Percentiles rank a stretch among this genome's conserved stretches.
These are phyloP conservation scores for Catostylus mosaicus DNA, from an alignment of 30 jellyfish, hydroid and myxozoan genomes.

Conservation along the genomic window DNA sequence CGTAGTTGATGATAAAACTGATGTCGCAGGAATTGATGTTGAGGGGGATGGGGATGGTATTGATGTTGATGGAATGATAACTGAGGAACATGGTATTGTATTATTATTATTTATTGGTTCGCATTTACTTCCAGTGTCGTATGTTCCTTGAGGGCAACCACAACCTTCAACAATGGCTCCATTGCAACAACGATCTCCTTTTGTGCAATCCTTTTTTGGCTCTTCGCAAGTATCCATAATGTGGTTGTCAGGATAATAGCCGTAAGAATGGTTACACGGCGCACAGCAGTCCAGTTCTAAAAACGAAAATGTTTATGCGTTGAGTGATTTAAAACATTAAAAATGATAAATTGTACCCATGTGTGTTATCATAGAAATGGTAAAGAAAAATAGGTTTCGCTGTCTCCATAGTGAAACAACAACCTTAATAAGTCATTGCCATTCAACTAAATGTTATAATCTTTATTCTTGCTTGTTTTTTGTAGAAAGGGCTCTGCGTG, in stretches of 20 bases:
- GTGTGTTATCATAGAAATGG: neutral
- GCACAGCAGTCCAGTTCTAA: slow-evolving; percentile 93
- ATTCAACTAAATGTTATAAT: neutral
- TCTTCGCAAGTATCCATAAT: slow-evolving; percentile 72
- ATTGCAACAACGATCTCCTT: slow-evolving; percentile 83
- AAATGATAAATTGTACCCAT: too few relatives aligned
- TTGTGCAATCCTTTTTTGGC: slow-evolving; percentile 48
- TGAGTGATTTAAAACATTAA: too few relatives aligned
- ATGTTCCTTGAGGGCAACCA: slow-evolving; percentile 94
- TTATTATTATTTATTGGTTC: slow-evolving; percentile 4
- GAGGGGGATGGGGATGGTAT: neutral
- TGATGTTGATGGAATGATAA: neutral
- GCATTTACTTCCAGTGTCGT: slow-evolving; percentile 88
- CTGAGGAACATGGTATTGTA: neutral
- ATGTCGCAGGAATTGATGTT: neutral
- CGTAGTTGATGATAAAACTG: neutral
- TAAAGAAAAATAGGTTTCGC: neutral
- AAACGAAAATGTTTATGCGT: too few relatives aligned
- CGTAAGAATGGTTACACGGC: slow-evolving; percentile 94
- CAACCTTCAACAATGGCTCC: slow-evolving; percentile 98
- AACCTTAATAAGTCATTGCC: neutral
- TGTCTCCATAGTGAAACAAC: neutral
- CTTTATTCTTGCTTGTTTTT: neutral
- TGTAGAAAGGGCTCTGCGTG: too few relatives aligned
- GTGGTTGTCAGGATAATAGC: slow-evolving; percentile 87